Evolutionary conservation across 2,113 vertebrate species (phyloP), one percentile per base, ranked within the genome.

Genomic region (Lepisosteus oculatus): DNA sequence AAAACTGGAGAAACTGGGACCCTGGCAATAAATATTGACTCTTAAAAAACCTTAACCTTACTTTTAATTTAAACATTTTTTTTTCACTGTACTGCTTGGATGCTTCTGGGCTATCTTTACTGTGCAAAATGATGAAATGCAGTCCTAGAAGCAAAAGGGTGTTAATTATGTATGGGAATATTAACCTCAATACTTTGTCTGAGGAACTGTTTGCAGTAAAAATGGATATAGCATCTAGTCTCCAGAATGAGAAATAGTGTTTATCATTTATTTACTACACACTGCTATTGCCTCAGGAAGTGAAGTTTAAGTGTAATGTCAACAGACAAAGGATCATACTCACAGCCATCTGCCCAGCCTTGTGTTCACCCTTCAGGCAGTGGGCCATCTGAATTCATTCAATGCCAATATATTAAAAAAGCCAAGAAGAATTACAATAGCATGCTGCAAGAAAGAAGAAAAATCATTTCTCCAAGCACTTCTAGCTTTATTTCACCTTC

Each of bases 251-350:
- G 74, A 69, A 69, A 75, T 51, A 45, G 65, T 88, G 82, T 91
- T 93, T 90, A 91, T 94, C 76, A 90, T 92, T 92, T 93, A 90
- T 94, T 94, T 90, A 93, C 87, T 69, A 73, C 79, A 81, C 80
- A 77, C 51, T n/a, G 67, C 79, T 82, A 80, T 77, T 82, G 89
- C 83, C 91, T 9, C 75, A 78, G 85, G 85, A 89, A 90, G 82
- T 82, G 79, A 78, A 78, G 74, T 87, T 93, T 91, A 87, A 91
- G 88, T 90, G 85, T 87, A 90, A 91, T 86, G 90, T 93, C 93
- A 95, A 93, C 81, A 96, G 89, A 89, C 87, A 89, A 85, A 91
- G 82, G 87, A 92, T 93, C 87, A 86, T 76, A 87, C 80, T 83
- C 79, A 71, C 75, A 85, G 80, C 87, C 90, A 90, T 85, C 80